These are phyloP conservation scores for Cyphomyrus discorhynchus DNA, from an alignment of 2,113 vertebrate species.

Conservation along the genomic window DNA sequence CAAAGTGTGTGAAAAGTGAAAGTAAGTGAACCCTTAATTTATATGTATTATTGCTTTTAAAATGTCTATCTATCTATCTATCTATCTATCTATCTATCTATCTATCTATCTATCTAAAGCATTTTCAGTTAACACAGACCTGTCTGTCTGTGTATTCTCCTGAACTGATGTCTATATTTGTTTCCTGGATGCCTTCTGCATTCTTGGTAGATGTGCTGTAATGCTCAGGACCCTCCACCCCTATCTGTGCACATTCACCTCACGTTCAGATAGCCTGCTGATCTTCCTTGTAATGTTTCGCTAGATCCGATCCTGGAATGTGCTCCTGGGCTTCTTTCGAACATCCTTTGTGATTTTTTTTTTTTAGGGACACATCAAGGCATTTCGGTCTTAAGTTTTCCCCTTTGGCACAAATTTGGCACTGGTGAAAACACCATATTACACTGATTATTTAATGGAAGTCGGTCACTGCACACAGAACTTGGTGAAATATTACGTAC, in stretches of 20 bases:
- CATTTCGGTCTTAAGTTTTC: background rate
- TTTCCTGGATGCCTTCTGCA: background rate
- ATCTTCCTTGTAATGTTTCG: background rate
- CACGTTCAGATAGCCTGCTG: background rate
- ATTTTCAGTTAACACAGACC: background rate
- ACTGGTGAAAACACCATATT: background rate
- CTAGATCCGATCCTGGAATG: background rate
- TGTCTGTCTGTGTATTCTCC: background rate
- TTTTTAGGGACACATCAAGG: background rate
- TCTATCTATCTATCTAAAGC: background rate
- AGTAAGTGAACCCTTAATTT: background rate
- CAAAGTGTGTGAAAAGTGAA: background rate
- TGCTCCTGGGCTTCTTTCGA: background rate
- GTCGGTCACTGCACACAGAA: background rate
- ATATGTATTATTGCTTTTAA: background rate
- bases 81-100: too few species aligned
- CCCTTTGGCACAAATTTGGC: background rate
- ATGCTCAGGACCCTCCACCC: background rate
- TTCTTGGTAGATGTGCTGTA: background rate
- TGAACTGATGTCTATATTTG: background rate
- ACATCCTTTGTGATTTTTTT: background rate
- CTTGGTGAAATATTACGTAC: background rate
- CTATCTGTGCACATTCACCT: background rate
- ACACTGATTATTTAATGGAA: background rate
- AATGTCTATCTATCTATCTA: too few species aligned